Percentiles rank a stretch among this genome's conserved stretches.
Evolutionary conservation across 2,113 vertebrate genomes (phyloP).

Genomic region (Nothoprocta pentlandii): DNA sequence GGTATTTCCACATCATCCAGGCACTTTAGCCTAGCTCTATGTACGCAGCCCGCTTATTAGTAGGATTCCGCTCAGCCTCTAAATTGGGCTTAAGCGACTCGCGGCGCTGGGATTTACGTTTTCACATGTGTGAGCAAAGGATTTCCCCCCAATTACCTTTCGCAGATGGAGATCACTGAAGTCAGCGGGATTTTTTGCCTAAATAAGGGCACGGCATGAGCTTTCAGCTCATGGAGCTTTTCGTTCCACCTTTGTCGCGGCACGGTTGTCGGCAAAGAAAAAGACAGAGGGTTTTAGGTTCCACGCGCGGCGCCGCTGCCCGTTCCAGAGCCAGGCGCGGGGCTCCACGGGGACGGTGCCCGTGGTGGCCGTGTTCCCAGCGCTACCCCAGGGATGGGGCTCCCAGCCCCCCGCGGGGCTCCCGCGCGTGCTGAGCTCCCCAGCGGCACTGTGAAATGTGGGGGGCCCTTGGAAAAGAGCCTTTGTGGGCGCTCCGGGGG

Average conservation of each 20-base stretch:
- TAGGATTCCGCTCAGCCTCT: neutral
- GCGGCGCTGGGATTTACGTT: slow-evolving; percentile 18
- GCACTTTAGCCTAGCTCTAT: neutral
- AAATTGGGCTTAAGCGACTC: neutral
- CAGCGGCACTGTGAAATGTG: rapidly evolving
- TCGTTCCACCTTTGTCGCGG: slow-evolving; percentile 61
- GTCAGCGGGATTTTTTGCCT: slow-evolving; percentile 23
- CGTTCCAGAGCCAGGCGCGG: neutral
- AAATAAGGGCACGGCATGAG: slow-evolving; percentile 22
- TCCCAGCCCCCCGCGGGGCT: no score
- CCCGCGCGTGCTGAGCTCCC: neutral
- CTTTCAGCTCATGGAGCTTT: neutral
- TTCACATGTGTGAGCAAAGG: neutral
- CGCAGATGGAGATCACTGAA: neutral
- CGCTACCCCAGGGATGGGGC: no score
- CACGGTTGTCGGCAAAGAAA: slow-evolving; percentile 26
- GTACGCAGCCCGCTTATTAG: neutral
- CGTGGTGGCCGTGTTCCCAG: no score
- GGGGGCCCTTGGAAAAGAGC: neutral
- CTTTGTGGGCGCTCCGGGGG: neutral
- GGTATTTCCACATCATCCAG: slow-evolving; percentile 27
- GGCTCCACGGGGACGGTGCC: no score
- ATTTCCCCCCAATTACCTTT: slow-evolving; percentile 22
- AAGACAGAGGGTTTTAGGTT: neutral
- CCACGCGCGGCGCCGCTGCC: neutral